Conservation (phyloP, 1,140 invertebrate genomes). For the Sinella curviseta region DNA sequence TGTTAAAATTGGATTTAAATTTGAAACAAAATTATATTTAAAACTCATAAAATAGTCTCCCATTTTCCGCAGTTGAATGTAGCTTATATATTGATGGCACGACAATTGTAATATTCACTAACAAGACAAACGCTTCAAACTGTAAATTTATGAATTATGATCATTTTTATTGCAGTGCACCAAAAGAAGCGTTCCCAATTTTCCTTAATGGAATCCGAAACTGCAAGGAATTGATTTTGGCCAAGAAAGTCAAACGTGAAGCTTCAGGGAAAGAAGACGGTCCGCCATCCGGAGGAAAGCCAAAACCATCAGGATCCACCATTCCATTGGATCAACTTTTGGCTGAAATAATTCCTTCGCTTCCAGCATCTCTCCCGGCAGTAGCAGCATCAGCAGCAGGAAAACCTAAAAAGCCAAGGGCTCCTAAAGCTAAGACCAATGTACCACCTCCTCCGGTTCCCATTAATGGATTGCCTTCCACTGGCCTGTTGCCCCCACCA, state of each 20-base stretch:
- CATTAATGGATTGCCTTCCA: slow-evolving; percentile 19
- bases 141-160: too few relatives aligned
- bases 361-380: neutral
- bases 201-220: slow-evolving; percentile 38
- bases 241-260: slow-evolving; percentile 39
- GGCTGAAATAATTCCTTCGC: neutral
- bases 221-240: slow-evolving; percentile 37
- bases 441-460: neutral
- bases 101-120: too few relatives aligned
- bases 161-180: slow-evolving; percentile 37
- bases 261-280: slow-evolving; percentile 27
- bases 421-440: neutral
- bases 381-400: neutral
- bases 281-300: neutral
- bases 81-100: too few relatives aligned
- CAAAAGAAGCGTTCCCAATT: slow-evolving; percentile 30
- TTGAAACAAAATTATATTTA: too few relatives aligned
- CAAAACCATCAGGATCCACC: neutral
- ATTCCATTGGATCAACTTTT: neutral
- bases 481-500: neutral
- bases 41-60: too few relatives aligned
- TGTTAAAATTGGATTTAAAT: too few relatives aligned
- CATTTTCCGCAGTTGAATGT: too few relatives aligned
- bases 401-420: neutral
- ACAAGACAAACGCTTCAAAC: too few relatives aligned